Percentiles rank a stretch among this genome's conserved stretches.
Conservation (phyloP, 2,113 vertebrate species). For the Vimba vimba region DNA sequence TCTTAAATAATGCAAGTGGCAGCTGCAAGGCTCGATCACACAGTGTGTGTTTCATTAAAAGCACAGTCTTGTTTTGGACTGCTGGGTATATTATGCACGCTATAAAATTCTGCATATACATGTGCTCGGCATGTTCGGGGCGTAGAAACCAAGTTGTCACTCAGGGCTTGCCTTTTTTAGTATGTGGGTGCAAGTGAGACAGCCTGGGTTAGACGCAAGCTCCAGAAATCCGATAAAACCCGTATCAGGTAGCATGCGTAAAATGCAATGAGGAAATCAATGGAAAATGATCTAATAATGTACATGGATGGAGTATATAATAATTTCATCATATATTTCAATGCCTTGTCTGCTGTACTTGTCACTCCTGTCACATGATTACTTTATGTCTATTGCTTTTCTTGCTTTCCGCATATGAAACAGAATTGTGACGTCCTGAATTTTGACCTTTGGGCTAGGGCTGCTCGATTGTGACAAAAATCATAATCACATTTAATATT, state of each 20-base stretch:
- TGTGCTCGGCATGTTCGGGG: background rate
- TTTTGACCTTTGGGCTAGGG: background rate
- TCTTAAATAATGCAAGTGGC: conserved; percentile 26
- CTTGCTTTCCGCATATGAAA: background rate
- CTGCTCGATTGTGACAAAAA: too few species aligned
- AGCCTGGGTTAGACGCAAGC: background rate
- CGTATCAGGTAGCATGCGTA: conserved; percentile 2
- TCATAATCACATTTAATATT: too few species aligned
- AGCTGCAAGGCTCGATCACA: background rate
- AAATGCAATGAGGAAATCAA: background rate
- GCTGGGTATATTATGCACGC: background rate
- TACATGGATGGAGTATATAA: background rate
- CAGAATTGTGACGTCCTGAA: background rate
- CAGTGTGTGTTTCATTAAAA: background rate
- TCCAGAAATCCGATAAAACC: background rate
- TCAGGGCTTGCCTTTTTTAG: conserved; percentile 1
- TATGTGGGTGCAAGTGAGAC: conserved; percentile 4
- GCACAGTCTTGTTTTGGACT: background rate
- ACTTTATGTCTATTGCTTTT: background rate
- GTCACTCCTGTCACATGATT: background rate
- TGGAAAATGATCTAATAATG: background rate
- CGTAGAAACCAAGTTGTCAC: conserved; percentile 20
- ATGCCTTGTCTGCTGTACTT: background rate
- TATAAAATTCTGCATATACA: background rate
- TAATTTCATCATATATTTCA: background rate